Conservation (phyloP, 2,113 vertebrate genomes). For the Seriola aureovittata region DNA sequence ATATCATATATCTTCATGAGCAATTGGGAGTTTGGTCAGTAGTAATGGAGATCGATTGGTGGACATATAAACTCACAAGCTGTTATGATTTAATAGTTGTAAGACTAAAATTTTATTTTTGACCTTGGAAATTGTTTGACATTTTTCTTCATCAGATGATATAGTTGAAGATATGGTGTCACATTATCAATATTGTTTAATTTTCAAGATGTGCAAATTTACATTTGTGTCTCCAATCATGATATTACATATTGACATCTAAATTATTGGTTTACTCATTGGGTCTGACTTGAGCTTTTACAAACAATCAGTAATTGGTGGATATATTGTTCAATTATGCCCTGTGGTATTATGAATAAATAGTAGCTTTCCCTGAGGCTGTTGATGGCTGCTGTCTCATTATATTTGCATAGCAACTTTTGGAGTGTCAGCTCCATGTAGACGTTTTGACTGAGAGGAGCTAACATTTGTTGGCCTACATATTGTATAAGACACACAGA, state of each 20-base stretch:
- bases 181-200: not conserved
- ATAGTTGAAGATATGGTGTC: not conserved
- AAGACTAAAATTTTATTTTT: too few relatives aligned
- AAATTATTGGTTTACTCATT: conserved; percentile 18
- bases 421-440: conserved; percentile 31
- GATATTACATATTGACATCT: conserved; percentile 9
- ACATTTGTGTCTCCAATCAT: not conserved
- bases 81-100: too few relatives aligned
- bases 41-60: not conserved
- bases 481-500: conserved; percentile 41
- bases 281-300: conserved; percentile 45
- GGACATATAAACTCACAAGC: not conserved
- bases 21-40: not conserved
- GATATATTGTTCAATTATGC: conserved; percentile 49
- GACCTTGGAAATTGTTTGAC: not conserved
- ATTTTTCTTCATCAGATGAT: not conserved
- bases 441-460: conserved; percentile 38
- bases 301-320: conserved; percentile 55
- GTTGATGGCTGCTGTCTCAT: conserved; percentile 52
- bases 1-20: not conserved
- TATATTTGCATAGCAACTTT: conserved; percentile 44
- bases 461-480: conserved; percentile 46
- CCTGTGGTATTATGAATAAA: conserved; percentile 49
- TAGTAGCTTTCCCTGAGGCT: conserved; percentile 36
- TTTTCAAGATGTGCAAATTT: conserved; percentile 8